Evolutionary conservation across 2,113 vertebrate genomes (phyloP).

Genomic region (Phrynocephalus versicolor): DNA sequence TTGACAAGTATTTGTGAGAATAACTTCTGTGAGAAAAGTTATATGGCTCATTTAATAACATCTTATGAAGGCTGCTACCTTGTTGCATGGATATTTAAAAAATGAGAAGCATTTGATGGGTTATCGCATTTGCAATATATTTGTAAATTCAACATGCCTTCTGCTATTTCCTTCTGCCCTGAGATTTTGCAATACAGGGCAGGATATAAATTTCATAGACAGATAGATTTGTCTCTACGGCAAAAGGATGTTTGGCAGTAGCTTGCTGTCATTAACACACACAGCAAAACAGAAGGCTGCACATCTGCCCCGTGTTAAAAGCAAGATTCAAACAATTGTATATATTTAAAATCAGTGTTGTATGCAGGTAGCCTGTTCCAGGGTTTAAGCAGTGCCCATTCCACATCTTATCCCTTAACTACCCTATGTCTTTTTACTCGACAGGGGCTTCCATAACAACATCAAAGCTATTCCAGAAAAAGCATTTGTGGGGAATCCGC

Average conservation of each 20-base stretch:
- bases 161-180: too few species aligned
- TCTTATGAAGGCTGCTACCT: too few species aligned
- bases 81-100: too few species aligned
- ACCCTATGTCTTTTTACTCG: constrained; percentile 54
- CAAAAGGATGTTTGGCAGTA: background rate
- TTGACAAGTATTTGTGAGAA: too few species aligned
- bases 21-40: too few species aligned
- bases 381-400: background rate
- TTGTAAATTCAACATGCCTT: too few species aligned
- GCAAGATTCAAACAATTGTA: background rate
- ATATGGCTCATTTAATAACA: too few species aligned
- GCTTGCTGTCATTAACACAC: background rate
- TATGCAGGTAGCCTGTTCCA: background rate
- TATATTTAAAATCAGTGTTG: background rate
- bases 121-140: too few species aligned
- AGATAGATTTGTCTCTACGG: background rate
- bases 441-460: constrained; percentile 94
- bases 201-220: too few species aligned
- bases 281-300: background rate
- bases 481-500: constrained; percentile 92
- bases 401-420: background rate
- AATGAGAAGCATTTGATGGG: too few species aligned
- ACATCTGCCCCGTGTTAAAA: background rate
- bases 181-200: too few species aligned
- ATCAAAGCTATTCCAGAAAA: constrained; percentile 93